phyloP scores from a whole-genome alignment of 2,797 vertebrate genomes.

The Rhabdophis nuchalis region DNA sequence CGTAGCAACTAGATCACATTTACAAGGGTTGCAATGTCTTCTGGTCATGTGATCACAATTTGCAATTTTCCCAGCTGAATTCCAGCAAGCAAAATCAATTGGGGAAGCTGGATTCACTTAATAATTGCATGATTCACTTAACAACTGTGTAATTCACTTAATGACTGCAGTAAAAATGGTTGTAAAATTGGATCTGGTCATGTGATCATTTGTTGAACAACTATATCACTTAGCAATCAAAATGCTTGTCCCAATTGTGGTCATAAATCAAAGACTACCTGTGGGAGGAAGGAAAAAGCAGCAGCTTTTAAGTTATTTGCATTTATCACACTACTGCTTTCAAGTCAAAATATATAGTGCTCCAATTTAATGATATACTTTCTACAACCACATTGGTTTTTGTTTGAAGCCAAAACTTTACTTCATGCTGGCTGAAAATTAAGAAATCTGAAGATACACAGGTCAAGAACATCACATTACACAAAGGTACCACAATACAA shows the following conservation, averaged over 20 bases:
- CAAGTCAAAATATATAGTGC: constrained; percentile 61
- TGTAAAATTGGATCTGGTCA: not conserved
- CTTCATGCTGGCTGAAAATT: not conserved
- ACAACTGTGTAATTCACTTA: not conserved
- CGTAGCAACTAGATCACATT: not conserved
- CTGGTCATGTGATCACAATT: too few relatives aligned
- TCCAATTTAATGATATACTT: constrained; percentile 70
- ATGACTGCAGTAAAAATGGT: not conserved
- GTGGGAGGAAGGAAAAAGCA: constrained; percentile 40
- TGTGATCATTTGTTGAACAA: not conserved
- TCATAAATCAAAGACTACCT: not conserved
- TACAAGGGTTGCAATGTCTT: not conserved
- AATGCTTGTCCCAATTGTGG: not conserved
- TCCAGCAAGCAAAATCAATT: too few relatives aligned
- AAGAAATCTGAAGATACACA: not conserved
- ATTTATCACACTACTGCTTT: constrained; percentile 70
- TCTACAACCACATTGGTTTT: constrained; percentile 63
- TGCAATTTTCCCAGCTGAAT: too few relatives aligned
- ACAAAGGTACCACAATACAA: not conserved
- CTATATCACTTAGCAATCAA: not conserved
- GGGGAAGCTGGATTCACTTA: not conserved
- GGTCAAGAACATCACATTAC: not conserved
- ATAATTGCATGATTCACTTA: not conserved
- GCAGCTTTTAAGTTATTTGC: constrained; percentile 71
- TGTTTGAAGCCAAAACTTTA: constrained; percentile 61